phyloP scores from a whole-genome alignment of 2,888 invertebrate genomes.

The Geophilus truncorum region DNA sequence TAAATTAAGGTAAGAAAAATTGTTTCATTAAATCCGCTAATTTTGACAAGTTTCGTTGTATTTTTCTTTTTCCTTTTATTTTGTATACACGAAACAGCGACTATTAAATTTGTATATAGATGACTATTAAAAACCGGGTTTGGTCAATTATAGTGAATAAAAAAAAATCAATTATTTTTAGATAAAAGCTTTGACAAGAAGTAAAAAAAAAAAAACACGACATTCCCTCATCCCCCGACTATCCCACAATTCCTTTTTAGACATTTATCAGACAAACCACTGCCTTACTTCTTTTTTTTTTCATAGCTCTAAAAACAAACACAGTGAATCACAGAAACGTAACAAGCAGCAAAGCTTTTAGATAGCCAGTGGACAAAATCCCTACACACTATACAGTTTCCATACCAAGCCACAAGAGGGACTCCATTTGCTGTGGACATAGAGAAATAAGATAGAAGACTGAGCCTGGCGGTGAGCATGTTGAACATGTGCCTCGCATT shows the following conservation, averaged over 20 bases:
- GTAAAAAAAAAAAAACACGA: too few species aligned
- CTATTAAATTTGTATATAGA: not conserved
- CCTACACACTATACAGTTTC: not conserved
- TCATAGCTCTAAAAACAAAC: not conserved
- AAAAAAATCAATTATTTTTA: too few species aligned
- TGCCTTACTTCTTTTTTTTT: not conserved
- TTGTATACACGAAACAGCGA: not conserved
- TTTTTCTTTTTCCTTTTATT: not conserved
- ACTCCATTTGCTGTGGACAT: not conserved
- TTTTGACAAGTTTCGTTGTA: not conserved
- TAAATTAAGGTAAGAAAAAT: constrained; percentile 22
- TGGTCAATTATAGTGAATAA: not conserved
- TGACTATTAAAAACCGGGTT: not conserved
- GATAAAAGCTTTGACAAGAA: too few species aligned
- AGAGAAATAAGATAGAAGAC: constrained; percentile 9
- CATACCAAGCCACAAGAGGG: not conserved
- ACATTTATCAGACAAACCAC: not conserved
- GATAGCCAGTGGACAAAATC: constrained; percentile 8
- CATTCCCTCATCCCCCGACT: too few species aligned
- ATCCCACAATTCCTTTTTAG: not conserved
- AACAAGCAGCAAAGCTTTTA: constrained; percentile 3
- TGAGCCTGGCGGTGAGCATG: not conserved
- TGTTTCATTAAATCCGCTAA: constrained; percentile 14
- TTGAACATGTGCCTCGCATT: constrained; percentile 12
- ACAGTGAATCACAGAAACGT: not conserved